Conservation (phyloP, 2,888 invertebrate genomes). For the Cephus spinipes region DNA sequence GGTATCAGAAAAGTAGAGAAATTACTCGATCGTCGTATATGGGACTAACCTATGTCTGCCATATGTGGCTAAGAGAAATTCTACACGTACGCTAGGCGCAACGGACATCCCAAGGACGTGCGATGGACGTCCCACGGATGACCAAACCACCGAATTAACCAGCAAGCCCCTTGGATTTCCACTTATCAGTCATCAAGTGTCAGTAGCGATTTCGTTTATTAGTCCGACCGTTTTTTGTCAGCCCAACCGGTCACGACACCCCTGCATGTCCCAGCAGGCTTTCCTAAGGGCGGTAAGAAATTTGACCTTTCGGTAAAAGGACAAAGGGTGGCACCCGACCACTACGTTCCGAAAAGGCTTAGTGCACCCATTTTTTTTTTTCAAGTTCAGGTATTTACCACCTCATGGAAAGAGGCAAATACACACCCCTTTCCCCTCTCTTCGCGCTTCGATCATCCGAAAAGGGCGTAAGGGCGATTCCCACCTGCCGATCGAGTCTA, state of each 20-base stretch:
- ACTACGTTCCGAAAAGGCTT: too few species aligned
- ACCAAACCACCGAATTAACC: not conserved
- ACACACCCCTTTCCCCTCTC: too few species aligned
- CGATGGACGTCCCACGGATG: not conserved
- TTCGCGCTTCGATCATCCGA: too few species aligned
- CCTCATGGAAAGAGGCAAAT: too few species aligned
- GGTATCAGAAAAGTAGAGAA: too few species aligned
- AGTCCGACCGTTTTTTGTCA: not conserved
- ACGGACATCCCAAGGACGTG: not conserved
- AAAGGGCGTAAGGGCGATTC: too few species aligned
- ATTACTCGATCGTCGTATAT: too few species aligned
- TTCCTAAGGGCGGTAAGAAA: not conserved
- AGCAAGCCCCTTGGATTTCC: not conserved
- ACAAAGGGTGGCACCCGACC: too few species aligned
- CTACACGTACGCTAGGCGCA: not conserved
- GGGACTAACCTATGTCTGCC: too few species aligned
- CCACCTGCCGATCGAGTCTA: not conserved
- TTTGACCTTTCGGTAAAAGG: not conserved
- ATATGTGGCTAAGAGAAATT: not conserved
- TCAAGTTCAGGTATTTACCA: too few species aligned
- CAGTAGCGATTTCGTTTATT: conserved; percentile 5
- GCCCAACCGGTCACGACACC: not conserved
- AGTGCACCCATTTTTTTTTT: too few species aligned
- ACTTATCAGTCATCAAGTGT: not conserved
- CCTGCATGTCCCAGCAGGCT: not conserved